phyloP scores from a whole-genome alignment of 2,888 invertebrate species.

The Latheticus oryzae region DNA sequence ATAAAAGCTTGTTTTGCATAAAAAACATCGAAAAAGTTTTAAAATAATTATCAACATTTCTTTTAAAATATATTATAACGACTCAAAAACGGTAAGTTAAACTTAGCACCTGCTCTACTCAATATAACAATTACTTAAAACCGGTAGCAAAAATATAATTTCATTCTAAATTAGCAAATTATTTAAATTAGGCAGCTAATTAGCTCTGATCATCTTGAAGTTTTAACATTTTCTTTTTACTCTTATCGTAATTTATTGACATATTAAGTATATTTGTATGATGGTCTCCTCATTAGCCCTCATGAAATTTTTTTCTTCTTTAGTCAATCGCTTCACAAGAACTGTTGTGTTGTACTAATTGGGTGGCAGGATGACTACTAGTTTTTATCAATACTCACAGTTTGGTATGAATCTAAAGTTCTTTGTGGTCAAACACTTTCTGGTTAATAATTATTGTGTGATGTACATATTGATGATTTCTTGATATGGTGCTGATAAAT shows the following conservation, averaged over 20 bases:
- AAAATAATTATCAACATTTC: conserved; percentile 6
- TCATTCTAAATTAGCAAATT: conserved; percentile 50
- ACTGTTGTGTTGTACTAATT: conserved; percentile 46
- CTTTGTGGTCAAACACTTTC: conserved; percentile 10
- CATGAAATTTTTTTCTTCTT: conserved; percentile 38
- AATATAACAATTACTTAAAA: conserved; percentile 45
- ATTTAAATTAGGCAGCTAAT: conserved; percentile 52
- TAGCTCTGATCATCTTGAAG: conserved; percentile 40
- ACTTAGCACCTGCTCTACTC: conserved; percentile 35
- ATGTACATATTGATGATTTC: conserved; percentile 5
- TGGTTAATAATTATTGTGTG: conserved; percentile 22
- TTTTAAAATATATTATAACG: neutral
- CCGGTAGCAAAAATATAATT: conserved; percentile 50
- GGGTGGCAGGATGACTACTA: conserved; percentile 28
- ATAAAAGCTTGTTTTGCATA: conserved; percentile 8
- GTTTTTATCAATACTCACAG: conserved; percentile 30
- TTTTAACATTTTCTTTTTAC: conserved; percentile 39
- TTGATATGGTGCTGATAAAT: too few relatives aligned
- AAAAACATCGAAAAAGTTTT: conserved; percentile 7
- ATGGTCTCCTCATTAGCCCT: conserved; percentile 42
- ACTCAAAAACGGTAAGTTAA: neutral
- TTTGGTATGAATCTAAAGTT: conserved; percentile 10
- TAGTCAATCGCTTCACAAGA: conserved; percentile 36
- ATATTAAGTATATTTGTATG: conserved; percentile 45
- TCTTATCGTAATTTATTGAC: conserved; percentile 48